These are phyloP conservation scores for Chloropsis cyanopogon DNA, from an alignment of 2,113 vertebrate species.

Conservation along the genomic window DNA sequence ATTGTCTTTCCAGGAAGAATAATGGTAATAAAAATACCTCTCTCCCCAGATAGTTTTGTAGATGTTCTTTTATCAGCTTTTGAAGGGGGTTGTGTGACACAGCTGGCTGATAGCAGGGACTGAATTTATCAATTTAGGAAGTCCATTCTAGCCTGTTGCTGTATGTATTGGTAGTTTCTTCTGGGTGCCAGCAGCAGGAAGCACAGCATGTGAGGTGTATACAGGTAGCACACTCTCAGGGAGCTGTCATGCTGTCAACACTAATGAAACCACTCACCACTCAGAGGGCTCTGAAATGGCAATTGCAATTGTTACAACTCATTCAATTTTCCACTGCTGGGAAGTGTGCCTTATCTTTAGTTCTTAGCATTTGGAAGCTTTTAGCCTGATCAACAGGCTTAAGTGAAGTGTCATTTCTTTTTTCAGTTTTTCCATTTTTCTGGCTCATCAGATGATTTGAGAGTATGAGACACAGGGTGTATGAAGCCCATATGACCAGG, in stretches of 20 bases:
- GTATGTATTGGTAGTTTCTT: background rate
- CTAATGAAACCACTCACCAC: background rate
- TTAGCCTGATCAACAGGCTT: background rate
- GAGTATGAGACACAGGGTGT: background rate
- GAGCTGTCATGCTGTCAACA: background rate
- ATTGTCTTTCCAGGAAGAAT: background rate
- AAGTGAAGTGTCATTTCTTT: background rate
- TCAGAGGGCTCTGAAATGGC: background rate
- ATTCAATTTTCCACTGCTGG: background rate
- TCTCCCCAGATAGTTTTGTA: background rate
- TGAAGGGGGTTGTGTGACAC: background rate
- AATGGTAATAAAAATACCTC: background rate
- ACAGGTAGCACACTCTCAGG: background rate
- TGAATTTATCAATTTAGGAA: background rate
- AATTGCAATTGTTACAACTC: background rate
- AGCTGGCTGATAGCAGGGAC: background rate
- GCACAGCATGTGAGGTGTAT: background rate
- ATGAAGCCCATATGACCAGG: background rate
- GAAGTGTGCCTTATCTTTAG: background rate
- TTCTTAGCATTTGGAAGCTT: background rate
- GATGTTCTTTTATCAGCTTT: background rate
- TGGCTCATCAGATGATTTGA: background rate
- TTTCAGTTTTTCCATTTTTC: background rate
- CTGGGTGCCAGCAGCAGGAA: background rate
- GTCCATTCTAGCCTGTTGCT: background rate